Conservation (phyloP, 2,888 invertebrate genomes). For the Nemurella pictetii region DNA sequence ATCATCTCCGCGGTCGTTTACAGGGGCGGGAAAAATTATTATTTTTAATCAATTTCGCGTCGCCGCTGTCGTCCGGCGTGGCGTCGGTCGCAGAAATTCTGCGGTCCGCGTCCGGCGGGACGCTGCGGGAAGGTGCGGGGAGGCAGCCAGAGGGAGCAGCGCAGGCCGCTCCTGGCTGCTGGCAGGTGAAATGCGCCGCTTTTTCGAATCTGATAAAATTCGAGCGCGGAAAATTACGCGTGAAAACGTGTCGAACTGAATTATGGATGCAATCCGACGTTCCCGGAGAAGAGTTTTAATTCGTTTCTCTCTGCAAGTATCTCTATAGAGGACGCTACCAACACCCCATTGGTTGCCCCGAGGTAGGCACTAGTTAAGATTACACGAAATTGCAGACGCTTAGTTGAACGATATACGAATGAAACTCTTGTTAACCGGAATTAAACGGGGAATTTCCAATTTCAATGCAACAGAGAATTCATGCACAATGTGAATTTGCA, state of each 20-base stretch:
- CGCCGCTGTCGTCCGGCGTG: not conserved
- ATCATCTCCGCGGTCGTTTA: not conserved
- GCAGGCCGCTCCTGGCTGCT: not conserved
- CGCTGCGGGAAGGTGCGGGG: no score
- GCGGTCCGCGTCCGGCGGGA: no score
- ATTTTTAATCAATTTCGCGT: not conserved
- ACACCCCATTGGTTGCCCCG: not conserved
- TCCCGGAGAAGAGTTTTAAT: not conserved
- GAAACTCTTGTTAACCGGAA: not conserved
- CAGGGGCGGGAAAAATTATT: not conserved
- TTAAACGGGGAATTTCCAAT: not conserved
- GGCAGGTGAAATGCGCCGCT: not conserved
- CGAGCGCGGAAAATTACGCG: not conserved
- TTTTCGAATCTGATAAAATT: not conserved
- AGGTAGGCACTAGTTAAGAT: not conserved
- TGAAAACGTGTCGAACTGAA: not conserved
- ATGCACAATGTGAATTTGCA: not conserved
- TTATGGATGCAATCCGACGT: not conserved
- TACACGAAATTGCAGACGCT: not conserved
- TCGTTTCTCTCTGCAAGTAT: not conserved
- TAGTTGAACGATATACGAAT: not conserved
- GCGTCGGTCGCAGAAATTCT: not conserved
- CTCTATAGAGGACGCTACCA: not conserved
- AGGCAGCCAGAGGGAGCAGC: not conserved
- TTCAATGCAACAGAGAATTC: not conserved